Base-by-base conservation (phyloP, 1,140 invertebrate genomes). In the Colletes latitarsis region DNA sequence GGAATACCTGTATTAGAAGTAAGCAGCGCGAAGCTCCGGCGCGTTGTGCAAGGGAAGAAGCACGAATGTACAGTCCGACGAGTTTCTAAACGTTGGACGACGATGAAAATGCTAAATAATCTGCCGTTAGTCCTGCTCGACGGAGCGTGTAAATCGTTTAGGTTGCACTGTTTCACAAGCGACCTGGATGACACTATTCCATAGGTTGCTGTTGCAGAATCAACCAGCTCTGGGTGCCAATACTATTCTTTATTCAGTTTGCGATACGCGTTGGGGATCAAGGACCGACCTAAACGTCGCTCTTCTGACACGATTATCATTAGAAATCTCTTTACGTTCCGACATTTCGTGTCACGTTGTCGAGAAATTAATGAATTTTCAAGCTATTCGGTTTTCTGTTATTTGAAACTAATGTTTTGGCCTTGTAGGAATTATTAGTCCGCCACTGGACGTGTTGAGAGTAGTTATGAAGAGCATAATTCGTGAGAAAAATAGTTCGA, bases 21-120 rank as follows among this genome's bases (percentile, higher is more conserved):
- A 68, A 68, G 58, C 68, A 77, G 41, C 17, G n/a, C n/a, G n/a
- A n/a, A n/a, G n/a, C 30, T 43, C 19, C n/a, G 52, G 63, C 41
- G 19, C 8, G 30, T 58, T 68, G 43, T 3, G 12, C 19, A 19
- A 21, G 43, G 9, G 41, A 53, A 76, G 63, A 39, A 30, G 39
- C 21, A 19, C 17, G 41, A n/a, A 21, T 58, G 21, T 49, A 41
- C 8, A 70, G 52, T 64, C 62, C 17, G 49, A 81, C 63, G 74
- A 70, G 74, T 77, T 77, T 53, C 58, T 63, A 70, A 81, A 14
- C 64, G 63, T 9, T 49, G 21, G 46, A 8, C 63, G 55, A 62
- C 75, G 75, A 82, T 77, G 80, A 82, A 78, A 82, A 82, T 71
- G 75, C 67, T 82, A 82, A 30, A 30, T 30, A 30, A 82, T 82